These are phyloP conservation scores for Drosophila formosana DNA, from an alignment of 2,888 invertebrate genomes.

Conservation along the genomic window DNA sequence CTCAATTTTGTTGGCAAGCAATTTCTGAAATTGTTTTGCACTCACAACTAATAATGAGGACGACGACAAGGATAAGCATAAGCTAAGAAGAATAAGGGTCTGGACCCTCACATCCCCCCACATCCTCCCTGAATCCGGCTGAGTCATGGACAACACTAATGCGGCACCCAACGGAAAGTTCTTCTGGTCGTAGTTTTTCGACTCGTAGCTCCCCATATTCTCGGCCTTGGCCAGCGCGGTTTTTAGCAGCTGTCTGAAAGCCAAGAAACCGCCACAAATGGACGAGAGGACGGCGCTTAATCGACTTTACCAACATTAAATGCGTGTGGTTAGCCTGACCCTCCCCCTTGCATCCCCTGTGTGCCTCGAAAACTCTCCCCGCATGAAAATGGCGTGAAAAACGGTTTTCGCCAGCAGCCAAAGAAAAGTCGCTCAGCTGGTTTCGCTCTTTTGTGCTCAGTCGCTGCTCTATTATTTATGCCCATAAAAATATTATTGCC, in stretches of 20 bases:
- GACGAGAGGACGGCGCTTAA: conserved; percentile 59
- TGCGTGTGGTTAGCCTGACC: conserved; percentile 71
- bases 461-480: conserved; percentile 72
- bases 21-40: conserved; percentile 73
- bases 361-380: conserved; percentile 14
- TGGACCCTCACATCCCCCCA: neutral
- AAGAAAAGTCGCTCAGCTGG: neutral
- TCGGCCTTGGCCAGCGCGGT: conserved; percentile 27
- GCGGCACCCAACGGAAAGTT: conserved; percentile 11
- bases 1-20: conserved; percentile 57
- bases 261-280: conserved; percentile 27
- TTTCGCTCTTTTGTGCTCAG: too few species aligned
- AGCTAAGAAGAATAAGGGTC: conserved; percentile 1
- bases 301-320: conserved; percentile 78
- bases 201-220: neutral
- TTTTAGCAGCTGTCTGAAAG: conserved; percentile 53
- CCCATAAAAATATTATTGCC: conserved; percentile 80
- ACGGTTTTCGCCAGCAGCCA: conserved; percentile 40
- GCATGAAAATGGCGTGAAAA: conserved; percentile 77
- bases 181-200: conserved; percentile 31
- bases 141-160: conserved; percentile 65
- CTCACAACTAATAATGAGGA: conserved; percentile 64
- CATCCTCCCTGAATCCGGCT: conserved; percentile 33
- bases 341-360: neutral
- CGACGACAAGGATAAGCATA: conserved; percentile 36